These are phyloP conservation scores for Gila robusta DNA, from an alignment of 2,797 vertebrate genomes.

Conservation along the genomic window DNA sequence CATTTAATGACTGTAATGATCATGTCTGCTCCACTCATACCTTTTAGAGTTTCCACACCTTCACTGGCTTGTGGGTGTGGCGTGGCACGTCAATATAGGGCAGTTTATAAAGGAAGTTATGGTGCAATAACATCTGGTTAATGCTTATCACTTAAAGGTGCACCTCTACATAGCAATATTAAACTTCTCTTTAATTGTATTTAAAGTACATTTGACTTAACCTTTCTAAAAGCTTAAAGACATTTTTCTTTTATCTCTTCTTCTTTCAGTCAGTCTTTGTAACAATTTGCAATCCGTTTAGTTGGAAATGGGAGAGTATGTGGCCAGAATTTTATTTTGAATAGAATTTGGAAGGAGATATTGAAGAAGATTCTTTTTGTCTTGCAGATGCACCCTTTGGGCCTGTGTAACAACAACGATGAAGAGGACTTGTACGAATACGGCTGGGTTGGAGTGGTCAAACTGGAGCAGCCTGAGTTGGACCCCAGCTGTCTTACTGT, in stretches of 20 bases:
- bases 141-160: background rate
- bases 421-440: constrained; percentile 98
- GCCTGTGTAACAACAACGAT: constrained; percentile 97
- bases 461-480: constrained; percentile 95
- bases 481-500: constrained; percentile 97
- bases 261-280: background rate
- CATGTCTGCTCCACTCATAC: background rate
- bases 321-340: background rate
- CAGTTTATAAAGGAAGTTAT: constrained; percentile 30
- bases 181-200: background rate
- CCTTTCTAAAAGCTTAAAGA: background rate
- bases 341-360: background rate
- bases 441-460: constrained; percentile 98
- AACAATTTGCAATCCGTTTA: background rate
- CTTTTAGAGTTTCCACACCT: constrained; percentile 8
- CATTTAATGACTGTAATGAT: background rate
- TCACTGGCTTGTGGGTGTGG: background rate
- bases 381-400: constrained; percentile 95
- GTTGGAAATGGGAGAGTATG: background rate
- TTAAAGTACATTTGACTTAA: background rate
- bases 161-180: background rate
- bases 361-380: constrained; percentile 32
- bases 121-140: background rate
- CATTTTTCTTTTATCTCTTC: background rate
- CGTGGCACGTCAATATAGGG: background rate